Percentiles rank a stretch among this genome's conserved stretches.
Conservation (phyloP, 2,888 invertebrate species). For the Andrena bicolor region DNA sequence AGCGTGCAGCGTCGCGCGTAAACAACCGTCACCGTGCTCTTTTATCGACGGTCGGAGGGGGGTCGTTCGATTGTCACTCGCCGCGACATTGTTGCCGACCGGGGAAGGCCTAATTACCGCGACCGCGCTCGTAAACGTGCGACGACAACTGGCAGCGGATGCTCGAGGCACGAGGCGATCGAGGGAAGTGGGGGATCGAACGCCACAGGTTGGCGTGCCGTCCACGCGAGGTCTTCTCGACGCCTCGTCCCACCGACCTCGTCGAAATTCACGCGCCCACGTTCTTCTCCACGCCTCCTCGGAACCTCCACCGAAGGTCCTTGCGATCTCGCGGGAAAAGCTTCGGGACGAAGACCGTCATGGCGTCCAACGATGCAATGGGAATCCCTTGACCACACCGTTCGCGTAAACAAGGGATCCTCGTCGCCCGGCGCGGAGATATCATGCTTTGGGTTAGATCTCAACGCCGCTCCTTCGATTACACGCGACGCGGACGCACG, state of each 20-base stretch:
- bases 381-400: neutral
- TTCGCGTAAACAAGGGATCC: neutral
- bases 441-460: slow-evolving; percentile 13
- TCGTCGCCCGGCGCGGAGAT: neutral
- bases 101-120: slow-evolving; percentile 10
- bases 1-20: too few species aligned
- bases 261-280: slow-evolving; percentile 36
- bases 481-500: neutral
- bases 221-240: slow-evolving; percentile 1
- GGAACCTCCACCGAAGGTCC: neutral
- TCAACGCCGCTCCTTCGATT: slow-evolving; percentile 1
- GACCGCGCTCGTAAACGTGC: slow-evolving; percentile 31
- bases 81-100: neutral
- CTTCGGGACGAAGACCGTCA: slow-evolving; percentile 19
- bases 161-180: slow-evolving; percentile 3
- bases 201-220: slow-evolving; percentile 29
- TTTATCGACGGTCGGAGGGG: too few species aligned
- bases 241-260: slow-evolving; percentile 18
- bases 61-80: too few species aligned
- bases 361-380: slow-evolving; percentile 40
- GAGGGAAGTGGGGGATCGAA: slow-evolving; percentile 40
- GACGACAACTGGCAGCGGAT: slow-evolving; percentile 38
- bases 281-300: neutral
- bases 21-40: too few species aligned
- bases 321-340: neutral